Conservation (phyloP, 2,113 vertebrate species). For the Agelaius phoeniceus region DNA sequence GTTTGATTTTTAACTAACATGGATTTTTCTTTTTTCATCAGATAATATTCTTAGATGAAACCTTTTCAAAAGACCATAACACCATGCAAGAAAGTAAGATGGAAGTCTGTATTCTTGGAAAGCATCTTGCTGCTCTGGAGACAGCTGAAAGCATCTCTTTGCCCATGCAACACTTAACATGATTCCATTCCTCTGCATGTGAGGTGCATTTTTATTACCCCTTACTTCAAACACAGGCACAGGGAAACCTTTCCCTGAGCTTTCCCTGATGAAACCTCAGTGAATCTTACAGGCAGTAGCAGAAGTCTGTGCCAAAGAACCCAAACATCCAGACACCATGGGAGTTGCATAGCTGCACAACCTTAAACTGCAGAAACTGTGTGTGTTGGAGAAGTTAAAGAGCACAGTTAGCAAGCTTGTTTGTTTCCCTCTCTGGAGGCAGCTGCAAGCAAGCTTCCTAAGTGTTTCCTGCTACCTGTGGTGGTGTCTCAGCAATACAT, state of each 20-base stretch:
- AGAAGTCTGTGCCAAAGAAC: neutral
- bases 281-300: neutral
- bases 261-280: neutral
- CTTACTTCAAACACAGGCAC: neutral
- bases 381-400: conserved; percentile 31
- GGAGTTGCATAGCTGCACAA: neutral
- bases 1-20: neutral
- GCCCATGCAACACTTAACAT: neutral
- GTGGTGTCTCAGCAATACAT: conserved; percentile 38
- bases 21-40: neutral
- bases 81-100: neutral
- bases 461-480: conserved; percentile 16
- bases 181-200: neutral
- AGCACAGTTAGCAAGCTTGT: conserved; percentile 16
- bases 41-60: neutral
- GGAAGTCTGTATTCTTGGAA: neutral
- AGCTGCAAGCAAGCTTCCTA: conserved; percentile 24
- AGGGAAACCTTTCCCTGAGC: neutral
- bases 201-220: neutral
- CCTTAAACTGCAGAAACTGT: neutral
- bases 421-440: conserved; percentile 46
- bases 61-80: neutral
- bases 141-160: neutral
- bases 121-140: neutral
- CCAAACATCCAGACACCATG: neutral